Percentiles rank a stretch among this genome's conserved stretches.
Conservation (phyloP, 2,113 vertebrate species). For the Hippolais icterina region DNA sequence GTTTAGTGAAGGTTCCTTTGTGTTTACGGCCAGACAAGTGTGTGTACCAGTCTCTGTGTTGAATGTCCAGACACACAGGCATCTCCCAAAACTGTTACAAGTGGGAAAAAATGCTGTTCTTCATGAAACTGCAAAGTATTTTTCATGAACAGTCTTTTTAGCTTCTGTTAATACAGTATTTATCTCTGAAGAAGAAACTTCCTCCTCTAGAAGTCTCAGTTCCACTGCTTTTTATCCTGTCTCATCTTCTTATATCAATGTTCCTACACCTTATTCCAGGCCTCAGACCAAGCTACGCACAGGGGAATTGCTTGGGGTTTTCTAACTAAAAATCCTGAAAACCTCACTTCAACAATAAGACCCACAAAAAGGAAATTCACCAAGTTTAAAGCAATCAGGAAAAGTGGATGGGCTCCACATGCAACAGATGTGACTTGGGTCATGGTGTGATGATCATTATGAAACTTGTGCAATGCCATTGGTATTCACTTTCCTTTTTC, state of each 20-base stretch:
- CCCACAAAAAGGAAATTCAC: not conserved
- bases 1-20: not conserved
- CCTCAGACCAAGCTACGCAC: not conserved
- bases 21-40: not conserved
- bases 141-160: not conserved
- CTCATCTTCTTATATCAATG: not conserved
- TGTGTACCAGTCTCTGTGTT: not conserved
- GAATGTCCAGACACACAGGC: not conserved
- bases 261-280: not conserved
- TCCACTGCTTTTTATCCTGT: not conserved
- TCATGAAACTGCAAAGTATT: not conserved
- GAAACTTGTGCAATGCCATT: not conserved
- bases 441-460: not conserved
- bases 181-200: not conserved
- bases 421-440: not conserved
- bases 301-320: not conserved
- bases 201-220: not conserved
- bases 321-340: not conserved
- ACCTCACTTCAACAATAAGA: not conserved
- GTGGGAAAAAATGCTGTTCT: not conserved
- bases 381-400: not conserved
- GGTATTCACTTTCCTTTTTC: not conserved
- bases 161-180: not conserved
- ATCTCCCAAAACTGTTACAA: not conserved
- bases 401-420: not conserved